Base-by-base conservation (phyloP, 2,113 vertebrate genomes). In the Syrmaticus mikado region DNA sequence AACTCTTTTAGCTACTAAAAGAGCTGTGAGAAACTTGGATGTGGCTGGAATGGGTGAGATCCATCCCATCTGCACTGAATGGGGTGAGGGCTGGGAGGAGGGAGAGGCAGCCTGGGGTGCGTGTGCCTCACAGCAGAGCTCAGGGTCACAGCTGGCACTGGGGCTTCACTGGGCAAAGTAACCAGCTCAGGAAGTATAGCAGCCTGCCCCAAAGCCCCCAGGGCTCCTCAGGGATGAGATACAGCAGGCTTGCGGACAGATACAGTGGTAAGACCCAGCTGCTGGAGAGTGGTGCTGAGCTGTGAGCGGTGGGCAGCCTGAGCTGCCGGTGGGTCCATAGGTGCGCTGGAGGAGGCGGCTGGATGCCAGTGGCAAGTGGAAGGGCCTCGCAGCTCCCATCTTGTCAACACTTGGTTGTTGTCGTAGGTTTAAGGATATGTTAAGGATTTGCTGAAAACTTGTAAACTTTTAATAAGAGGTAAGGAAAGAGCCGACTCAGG, bases 101-200 rank as follows among this genome's bases (percentile, higher is more conserved):
- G 48, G 76, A 41, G 28, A 21, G 3, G 36, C 62, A 74, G 41
- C 22, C 38, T 3, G 0, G 6, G 11, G 50, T 19, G 50, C 25
- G 14, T 48, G 41, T 18, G 28, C 3, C 0, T 9, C 8, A 5
- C 0, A 18, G 58, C 8, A 9, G 18, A 2, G 60, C 7, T 7
- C 13, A 36, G 65, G 52, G 2, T 10, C 60, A 3, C 18, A 60
- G 11, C 36, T 19, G 24, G 1, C 4, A 11, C 0, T 0, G 13
- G 61, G 40, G 4, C 2, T 21, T 36, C 0, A 0, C 36, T 7
- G 27, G 34, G 25, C 41, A 10, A 17, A 13, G 45, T 11, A 53
- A 4, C 0, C 0, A 38, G n/a, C 52, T 18, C 28, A 2, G 2
- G 3, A 1, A 18, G 25, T 6, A 5, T 20, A 36, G 0, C 21